phyloP scores from a whole-genome alignment of 2,888 invertebrate genomes.

The Chymomyza procnemis region DNA sequence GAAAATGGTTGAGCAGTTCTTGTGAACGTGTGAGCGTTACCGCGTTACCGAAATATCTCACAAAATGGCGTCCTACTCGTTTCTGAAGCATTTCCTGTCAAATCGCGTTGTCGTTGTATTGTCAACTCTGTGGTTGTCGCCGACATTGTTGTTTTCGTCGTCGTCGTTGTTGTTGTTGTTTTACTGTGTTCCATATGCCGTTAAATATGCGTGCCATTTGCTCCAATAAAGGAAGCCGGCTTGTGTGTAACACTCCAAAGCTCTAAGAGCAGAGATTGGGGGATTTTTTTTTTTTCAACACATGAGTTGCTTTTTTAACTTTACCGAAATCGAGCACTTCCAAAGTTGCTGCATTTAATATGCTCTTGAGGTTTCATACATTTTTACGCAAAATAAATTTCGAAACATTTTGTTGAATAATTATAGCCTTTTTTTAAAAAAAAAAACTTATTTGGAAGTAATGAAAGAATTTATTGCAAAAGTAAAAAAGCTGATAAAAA shows the following conservation, averaged over 20 bases:
- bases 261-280: neutral
- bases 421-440: too few species aligned
- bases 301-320: neutral
- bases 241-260: neutral
- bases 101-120: slow-evolving; percentile 5
- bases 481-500: too few species aligned
- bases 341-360: too few species aligned
- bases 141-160: neutral
- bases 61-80: slow-evolving; percentile 43
- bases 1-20: slow-evolving; percentile 43
- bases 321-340: neutral
- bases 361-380: too few species aligned
- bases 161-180: neutral
- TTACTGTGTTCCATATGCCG: neutral
- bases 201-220: neutral
- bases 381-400: too few species aligned
- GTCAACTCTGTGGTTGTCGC: neutral
- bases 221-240: neutral
- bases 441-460: too few species aligned
- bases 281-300: neutral
- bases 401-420: too few species aligned
- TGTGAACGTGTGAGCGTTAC: slow-evolving; percentile 35
- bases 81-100: slow-evolving; percentile 51
- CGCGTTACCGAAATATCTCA: slow-evolving; percentile 39
- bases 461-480: too few species aligned